These are phyloP conservation scores for Elanoides forficatus DNA, from an alignment of 2,113 vertebrate genomes.

Conservation along the genomic window DNA sequence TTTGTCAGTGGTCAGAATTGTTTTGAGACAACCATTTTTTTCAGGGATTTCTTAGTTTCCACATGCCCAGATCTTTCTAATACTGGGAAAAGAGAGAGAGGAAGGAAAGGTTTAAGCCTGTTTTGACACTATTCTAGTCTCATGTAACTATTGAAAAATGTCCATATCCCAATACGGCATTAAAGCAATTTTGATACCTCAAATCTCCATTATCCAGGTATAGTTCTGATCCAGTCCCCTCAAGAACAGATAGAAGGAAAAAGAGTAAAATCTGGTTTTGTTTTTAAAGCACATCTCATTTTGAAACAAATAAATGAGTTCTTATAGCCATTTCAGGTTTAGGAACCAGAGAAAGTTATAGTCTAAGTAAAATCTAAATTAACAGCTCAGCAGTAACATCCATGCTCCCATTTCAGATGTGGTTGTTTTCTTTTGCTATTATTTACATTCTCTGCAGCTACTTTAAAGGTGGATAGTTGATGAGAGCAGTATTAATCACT, in stretches of 20 bases:
- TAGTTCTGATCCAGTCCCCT: not conserved
- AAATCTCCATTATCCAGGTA: not conserved
- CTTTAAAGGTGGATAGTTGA: not conserved
- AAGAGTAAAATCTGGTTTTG: not conserved
- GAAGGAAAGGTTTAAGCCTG: not conserved
- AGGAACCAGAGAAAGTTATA: not conserved
- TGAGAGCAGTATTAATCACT: not conserved
- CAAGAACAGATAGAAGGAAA: not conserved
- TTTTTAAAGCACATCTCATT: not conserved
- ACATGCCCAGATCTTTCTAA: not conserved
- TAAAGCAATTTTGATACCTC: not conserved
- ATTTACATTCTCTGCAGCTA: not conserved
- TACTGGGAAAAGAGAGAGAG: not conserved
- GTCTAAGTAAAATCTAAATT: not conserved
- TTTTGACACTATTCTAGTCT: not conserved
- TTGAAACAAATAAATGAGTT: not conserved
- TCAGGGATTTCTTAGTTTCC: not conserved
- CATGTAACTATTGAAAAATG: not conserved
- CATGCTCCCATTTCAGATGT: not conserved
- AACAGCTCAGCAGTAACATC: not conserved
- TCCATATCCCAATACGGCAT: not conserved
- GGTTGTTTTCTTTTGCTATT: not conserved
- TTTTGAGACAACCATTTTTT: not conserved
- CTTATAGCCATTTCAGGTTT: not conserved
- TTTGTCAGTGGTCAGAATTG: not conserved